These are phyloP conservation scores for Heliangelus exortis DNA, from an alignment of 2,797 vertebrate genomes.

Conservation along the genomic window DNA sequence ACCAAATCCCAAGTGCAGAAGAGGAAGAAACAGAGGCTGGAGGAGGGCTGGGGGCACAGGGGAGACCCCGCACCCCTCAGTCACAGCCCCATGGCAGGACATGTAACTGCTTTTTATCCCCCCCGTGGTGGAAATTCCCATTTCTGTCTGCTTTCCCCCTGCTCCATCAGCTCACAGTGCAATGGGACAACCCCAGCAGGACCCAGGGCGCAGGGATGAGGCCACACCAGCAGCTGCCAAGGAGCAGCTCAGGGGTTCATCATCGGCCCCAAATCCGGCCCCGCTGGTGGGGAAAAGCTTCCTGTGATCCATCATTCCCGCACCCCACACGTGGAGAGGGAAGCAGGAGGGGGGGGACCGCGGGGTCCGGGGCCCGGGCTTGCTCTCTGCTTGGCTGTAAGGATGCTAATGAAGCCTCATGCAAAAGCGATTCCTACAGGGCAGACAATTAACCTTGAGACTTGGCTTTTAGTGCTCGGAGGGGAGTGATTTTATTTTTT, in stretches of 20 bases:
- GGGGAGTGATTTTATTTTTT: slow-evolving; percentile 14
- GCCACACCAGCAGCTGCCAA: background rate
- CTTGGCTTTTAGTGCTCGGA: slow-evolving; percentile 67
- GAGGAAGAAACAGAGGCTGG: slow-evolving; percentile 15
- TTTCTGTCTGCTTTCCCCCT: fast-evolving
- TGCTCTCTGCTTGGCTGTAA: slow-evolving; percentile 50
- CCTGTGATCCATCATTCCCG: slow-evolving; percentile 44
- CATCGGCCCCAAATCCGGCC: background rate
- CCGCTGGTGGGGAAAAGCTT: background rate
- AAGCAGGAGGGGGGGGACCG: slow-evolving; percentile 34
- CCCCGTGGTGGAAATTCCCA: fast-evolving
- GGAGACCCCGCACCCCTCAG: background rate
- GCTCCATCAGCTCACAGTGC: background rate
- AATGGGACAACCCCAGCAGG: background rate
- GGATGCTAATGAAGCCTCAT: slow-evolving; percentile 64
- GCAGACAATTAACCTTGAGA: slow-evolving; percentile 66
- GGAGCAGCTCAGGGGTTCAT: background rate
- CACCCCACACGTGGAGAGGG: background rate
- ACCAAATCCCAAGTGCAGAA: slow-evolving; percentile 41
- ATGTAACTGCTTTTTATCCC: background rate
- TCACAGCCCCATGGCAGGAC: background rate
- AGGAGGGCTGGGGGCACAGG: background rate
- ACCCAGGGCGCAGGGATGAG: background rate
- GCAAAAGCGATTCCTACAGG: slow-evolving; percentile 56
- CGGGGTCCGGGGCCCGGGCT: background rate